phyloP scores from a whole-genome alignment of 1,140 invertebrate genomes.

The Dinoponera quadriceps region DNA sequence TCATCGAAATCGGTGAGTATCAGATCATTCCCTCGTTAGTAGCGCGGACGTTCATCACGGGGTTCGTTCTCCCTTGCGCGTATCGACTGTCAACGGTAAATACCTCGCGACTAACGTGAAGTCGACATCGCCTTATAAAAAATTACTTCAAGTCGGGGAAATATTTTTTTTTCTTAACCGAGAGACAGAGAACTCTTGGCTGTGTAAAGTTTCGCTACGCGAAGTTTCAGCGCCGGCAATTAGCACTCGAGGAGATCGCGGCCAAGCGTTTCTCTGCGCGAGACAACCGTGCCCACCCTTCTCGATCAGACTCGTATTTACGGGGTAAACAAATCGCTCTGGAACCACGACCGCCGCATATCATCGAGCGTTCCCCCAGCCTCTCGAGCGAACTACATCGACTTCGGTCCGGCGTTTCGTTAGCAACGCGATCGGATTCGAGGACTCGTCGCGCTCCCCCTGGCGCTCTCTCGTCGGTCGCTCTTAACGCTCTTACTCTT shows the following conservation, averaged over 20 bases:
- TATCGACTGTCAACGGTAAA: too few relatives aligned
- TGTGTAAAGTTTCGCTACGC: slow-evolving; percentile 23
- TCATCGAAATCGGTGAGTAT: too few relatives aligned
- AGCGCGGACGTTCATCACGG: too few relatives aligned
- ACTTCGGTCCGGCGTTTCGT: slow-evolving; percentile 54
- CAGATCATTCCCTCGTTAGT: too few relatives aligned
- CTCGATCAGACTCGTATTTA: slow-evolving; percentile 39
- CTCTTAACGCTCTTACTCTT: slow-evolving; percentile 24
- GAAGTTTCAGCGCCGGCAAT: slow-evolving; percentile 45
- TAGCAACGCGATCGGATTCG: slow-evolving; percentile 35
- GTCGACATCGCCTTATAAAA: too few relatives aligned
- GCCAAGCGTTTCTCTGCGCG: not conserved
- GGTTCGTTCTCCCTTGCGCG: too few relatives aligned
- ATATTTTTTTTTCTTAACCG: not conserved
- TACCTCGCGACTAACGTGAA: too few relatives aligned
- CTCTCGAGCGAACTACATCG: slow-evolving; percentile 39
- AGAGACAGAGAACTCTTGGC: not conserved
- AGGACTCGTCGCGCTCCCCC: slow-evolving; percentile 13
- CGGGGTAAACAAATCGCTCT: slow-evolving; percentile 51
- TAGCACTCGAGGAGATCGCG: slow-evolving; percentile 64
- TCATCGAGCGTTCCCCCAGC: slow-evolving; percentile 19
- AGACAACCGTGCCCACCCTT: slow-evolving; percentile 3
- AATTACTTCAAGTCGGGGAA: not conserved
- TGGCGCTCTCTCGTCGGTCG: not conserved
- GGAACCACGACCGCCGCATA: slow-evolving; percentile 18